These are phyloP conservation scores for Caenorhabditis sp. DNA, from an alignment of 2,888 invertebrate species.

Conservation along the genomic window DNA sequence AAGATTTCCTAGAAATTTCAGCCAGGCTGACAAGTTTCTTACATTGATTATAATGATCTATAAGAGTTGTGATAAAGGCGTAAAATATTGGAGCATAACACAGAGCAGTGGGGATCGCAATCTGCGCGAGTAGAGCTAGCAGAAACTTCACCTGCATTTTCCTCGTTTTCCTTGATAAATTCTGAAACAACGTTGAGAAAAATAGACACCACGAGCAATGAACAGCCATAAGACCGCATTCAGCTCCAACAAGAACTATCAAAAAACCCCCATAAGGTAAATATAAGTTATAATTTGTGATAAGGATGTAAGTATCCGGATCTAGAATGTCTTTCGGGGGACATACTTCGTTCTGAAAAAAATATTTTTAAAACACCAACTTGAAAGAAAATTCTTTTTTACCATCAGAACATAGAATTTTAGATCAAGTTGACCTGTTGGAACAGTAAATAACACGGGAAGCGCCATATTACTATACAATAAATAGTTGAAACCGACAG, in stretches of 20 bases:
- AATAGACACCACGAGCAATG: constrained; percentile 21
- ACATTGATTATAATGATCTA: constrained; percentile 28
- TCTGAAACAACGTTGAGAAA: constrained; percentile 18
- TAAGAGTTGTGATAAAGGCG: constrained; percentile 12
- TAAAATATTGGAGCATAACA: constrained; percentile 23
- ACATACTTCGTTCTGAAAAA: constrained; percentile 10
- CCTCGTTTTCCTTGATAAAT: constrained; percentile 19
- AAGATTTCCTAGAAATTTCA: no score
- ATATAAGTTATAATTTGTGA: neutral
- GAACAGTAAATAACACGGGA: constrained; percentile 13
- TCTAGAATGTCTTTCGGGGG: constrained; percentile 22
- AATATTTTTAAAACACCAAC: neutral
- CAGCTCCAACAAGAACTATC: constrained; percentile 11
- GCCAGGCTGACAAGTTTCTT: neutral
- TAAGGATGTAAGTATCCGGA: constrained; percentile 12
- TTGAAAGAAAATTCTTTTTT: neutral
- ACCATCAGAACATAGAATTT: constrained; percentile 16
- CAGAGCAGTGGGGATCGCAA: constrained; percentile 22
- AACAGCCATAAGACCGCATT: constrained; percentile 22
- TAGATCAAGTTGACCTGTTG: constrained; percentile 4
- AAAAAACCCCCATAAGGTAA: constrained; percentile 18
- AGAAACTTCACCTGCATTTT: constrained; percentile 30
- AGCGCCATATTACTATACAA: constrained; percentile 15
- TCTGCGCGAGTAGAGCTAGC: constrained; percentile 20
- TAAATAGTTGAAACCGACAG: constrained; percentile 8